Conservation (phyloP, 2,113 vertebrate genomes). For the Pygoscelis antarcticus region DNA sequence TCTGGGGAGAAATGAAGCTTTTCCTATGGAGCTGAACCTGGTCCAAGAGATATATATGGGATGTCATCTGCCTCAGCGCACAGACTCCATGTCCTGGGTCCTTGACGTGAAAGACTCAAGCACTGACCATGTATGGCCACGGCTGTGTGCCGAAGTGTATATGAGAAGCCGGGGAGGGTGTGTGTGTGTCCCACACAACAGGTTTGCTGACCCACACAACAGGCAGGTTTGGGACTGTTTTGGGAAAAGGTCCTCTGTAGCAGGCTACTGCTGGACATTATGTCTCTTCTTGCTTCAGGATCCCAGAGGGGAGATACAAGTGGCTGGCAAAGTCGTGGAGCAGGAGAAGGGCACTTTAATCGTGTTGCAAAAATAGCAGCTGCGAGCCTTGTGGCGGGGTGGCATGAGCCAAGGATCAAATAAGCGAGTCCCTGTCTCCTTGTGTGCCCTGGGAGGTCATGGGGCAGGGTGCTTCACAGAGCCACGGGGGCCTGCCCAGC, state of each 20-base stretch:
- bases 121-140: rapidly evolving
- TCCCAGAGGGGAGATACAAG: not conserved
- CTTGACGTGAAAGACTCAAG: not conserved
- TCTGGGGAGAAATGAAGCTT: not conserved
- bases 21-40: not conserved
- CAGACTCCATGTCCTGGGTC: not conserved
- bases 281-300: not conserved
- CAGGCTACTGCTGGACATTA: not conserved
- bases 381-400: not conserved
- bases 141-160: not conserved
- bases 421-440: not conserved
- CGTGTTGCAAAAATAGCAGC: not conserved
- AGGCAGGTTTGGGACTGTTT: not conserved
- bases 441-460: rapidly evolving
- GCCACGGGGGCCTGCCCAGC: no score
- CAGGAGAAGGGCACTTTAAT: not conserved
- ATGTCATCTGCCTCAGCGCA: not conserved
- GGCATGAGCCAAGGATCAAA: not conserved
- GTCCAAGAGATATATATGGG: not conserved
- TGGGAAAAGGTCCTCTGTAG: not conserved
- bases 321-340: not conserved
- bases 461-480: not conserved
- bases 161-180: rapidly evolving
- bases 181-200: not conserved
- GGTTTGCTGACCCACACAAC: not conserved